Percentiles rank a stretch among this genome's conserved stretches.
Conservation (phyloP, 2,888 invertebrate species). For the Pteria penguin region DNA sequence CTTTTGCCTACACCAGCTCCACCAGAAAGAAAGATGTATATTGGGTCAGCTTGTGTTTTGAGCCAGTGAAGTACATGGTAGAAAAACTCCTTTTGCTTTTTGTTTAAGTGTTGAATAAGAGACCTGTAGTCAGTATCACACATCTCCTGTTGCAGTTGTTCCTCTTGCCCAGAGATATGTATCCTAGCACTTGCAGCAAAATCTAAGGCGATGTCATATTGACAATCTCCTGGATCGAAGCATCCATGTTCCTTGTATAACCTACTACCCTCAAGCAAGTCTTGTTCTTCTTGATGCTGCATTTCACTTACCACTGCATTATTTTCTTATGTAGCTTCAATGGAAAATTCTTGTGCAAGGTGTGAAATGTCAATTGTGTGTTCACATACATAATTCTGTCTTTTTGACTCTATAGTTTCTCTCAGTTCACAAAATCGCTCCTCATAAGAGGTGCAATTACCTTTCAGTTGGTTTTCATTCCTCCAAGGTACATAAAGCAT, state of each 20-base stretch:
- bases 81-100: slow-evolving; percentile 39
- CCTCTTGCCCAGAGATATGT: background rate
- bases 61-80: slow-evolving; percentile 36
- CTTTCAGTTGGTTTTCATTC: background rate
- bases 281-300: slow-evolving; percentile 17
- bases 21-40: slow-evolving; percentile 36
- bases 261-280: slow-evolving; percentile 3
- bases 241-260: slow-evolving; percentile 18
- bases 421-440: background rate
- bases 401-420: background rate
- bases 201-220: slow-evolving; percentile 40
- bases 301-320: background rate
- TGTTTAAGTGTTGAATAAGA: slow-evolving; percentile 27
- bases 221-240: slow-evolving; percentile 35
- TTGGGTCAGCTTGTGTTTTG: slow-evolving; percentile 13
- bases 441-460: background rate
- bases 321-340: background rate
- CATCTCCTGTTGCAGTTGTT: slow-evolving; percentile 17
- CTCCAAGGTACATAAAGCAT: slow-evolving; percentile 22
- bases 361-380: background rate
- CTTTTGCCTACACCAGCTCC: slow-evolving; percentile 46
- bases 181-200: slow-evolving; percentile 4
- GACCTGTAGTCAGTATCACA: slow-evolving; percentile 21
- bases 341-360: background rate
- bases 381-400: background rate